Evolutionary conservation across 2,113 vertebrate genomes (phyloP).

Genomic region (Notarius quadriscutis): DNA sequence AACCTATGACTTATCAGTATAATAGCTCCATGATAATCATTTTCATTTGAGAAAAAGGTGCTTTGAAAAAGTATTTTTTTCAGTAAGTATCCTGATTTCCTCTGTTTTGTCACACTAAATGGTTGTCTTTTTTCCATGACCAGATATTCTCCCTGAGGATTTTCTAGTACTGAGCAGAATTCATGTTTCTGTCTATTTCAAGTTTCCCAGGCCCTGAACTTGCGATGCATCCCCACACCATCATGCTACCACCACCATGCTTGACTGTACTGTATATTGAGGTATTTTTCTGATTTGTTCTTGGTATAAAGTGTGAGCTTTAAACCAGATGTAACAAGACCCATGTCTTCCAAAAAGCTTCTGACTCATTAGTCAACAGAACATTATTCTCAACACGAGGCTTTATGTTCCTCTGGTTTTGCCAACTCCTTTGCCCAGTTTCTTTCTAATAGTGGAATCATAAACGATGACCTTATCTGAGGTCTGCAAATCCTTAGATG

Average conservation of each 20-base stretch:
- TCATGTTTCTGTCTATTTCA: no score
- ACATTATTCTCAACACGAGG: not conserved
- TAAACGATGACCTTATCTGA: not conserved
- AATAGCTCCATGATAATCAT: no score
- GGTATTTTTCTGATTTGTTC: not conserved
- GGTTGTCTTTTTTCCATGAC: no score
- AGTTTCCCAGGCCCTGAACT: not conserved
- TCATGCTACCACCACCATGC: not conserved
- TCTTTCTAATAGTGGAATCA: not conserved
- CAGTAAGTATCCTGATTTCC: no score
- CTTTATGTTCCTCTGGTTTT: not conserved
- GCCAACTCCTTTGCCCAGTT: not conserved
- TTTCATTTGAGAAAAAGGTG: no score
- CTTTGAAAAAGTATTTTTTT: no score
- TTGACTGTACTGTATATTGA: not conserved
- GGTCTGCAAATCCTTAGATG: not conserved
- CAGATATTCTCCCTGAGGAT: no score
- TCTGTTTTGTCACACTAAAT: no score
- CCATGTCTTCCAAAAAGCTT: not conserved
- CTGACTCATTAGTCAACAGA: not conserved
- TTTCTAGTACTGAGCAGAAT: no score
- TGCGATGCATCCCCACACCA: not conserved
- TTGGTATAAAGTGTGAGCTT: not conserved
- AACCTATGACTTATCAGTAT: no score
- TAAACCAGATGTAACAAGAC: not conserved